These are phyloP conservation scores for Teleogryllus oceanicus DNA, from an alignment of 2,888 invertebrate genomes.

Conservation along the genomic window DNA sequence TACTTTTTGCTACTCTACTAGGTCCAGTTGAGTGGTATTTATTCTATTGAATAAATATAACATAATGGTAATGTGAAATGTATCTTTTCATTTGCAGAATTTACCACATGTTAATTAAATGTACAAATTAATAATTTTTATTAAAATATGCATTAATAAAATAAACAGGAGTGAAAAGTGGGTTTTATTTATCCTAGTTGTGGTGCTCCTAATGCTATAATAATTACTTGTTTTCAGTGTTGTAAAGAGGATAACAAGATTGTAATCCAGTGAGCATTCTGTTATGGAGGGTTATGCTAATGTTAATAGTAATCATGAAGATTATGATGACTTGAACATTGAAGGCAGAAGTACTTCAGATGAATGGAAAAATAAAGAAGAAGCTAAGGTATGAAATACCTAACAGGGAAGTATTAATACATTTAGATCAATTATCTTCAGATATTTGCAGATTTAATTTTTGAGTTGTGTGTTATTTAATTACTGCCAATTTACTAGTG, in stretches of 20 bases:
- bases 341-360: conserved; percentile 37
- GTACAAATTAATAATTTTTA: too few relatives aligned
- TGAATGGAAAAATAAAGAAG: conserved; percentile 27
- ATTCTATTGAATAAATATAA: too few relatives aligned
- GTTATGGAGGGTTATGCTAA: conserved; percentile 38
- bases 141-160: too few relatives aligned
- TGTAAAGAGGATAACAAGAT: background rate
- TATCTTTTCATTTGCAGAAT: too few relatives aligned
- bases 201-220: background rate
- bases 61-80: too few relatives aligned
- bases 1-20: too few relatives aligned
- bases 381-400: background rate
- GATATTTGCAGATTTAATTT: too few relatives aligned
- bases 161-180: too few relatives aligned
- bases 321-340: conserved; percentile 39
- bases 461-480: too few relatives aligned
- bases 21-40: too few relatives aligned
- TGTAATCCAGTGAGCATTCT: background rate
- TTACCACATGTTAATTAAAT: too few relatives aligned
- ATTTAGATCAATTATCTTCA: background rate
- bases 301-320: conserved; percentile 34
- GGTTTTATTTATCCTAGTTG: background rate
- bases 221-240: background rate
- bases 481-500: too few relatives aligned
- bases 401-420: background rate